phyloP scores from a whole-genome alignment of 2,113 vertebrate species.

The Heliornis fulica region DNA sequence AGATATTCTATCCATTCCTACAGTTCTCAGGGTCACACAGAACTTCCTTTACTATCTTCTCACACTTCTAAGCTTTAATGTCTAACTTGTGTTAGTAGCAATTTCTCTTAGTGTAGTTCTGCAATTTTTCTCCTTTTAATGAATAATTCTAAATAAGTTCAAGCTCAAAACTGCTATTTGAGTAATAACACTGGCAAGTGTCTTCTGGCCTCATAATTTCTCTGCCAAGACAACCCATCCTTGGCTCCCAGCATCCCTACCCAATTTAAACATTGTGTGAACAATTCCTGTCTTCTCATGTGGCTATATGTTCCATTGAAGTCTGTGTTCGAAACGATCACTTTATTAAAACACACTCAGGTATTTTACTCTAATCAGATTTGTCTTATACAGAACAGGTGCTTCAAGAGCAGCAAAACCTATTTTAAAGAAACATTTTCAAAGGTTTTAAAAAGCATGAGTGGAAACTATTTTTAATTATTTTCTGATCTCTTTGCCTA shows the following conservation, averaged over 20 bases:
- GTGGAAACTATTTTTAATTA: background rate
- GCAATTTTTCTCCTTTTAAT: background rate
- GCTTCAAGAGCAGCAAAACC: background rate
- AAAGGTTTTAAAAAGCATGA: background rate
- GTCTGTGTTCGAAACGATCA: background rate
- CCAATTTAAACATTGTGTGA: background rate
- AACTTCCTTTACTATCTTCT: background rate
- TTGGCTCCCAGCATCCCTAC: background rate
- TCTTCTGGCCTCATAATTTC: background rate
- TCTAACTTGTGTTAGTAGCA: background rate
- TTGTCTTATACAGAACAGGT: background rate
- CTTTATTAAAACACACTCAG: background rate
- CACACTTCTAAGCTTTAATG: background rate
- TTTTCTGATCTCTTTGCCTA: conserved; percentile 18
- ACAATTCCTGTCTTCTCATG: background rate
- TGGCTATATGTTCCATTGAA: background rate
- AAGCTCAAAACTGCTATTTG: background rate
- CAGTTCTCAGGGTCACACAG: background rate
- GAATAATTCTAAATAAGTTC: background rate
- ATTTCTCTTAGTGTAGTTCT: background rate
- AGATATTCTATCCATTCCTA: background rate
- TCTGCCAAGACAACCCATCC: background rate
- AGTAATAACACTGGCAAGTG: background rate
- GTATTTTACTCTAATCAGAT: background rate
- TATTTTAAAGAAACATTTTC: background rate